Base-by-base conservation (phyloP, 2,113 vertebrate genomes). In the Romanogobio albipinnatus region DNA sequence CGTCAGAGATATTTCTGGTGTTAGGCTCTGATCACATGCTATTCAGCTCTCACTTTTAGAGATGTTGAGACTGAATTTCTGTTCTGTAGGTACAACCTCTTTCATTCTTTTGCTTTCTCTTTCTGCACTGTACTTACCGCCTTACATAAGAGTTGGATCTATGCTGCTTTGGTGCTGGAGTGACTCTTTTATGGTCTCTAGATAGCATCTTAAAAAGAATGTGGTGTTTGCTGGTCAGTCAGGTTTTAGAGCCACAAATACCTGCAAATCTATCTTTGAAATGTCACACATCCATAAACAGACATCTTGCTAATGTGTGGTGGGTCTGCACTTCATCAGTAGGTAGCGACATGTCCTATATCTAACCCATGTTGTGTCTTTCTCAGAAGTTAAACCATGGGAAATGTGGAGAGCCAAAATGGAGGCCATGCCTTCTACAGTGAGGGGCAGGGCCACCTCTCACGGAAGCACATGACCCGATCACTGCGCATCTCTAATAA, bases 341-440 rank as follows among this genome's bases (percentile, higher is more conserved):
- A 66, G 11, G 26, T 43, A 43, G 5, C 22, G 47, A 51, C 17
- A 39, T 53, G 43, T 62, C 62, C n/a, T 76, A 29, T 80, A 39
- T 36, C 6, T 49, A n/a, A 73, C 22, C 33, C 4, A 74, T 58
- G 53, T 56, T 49, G 45, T 82, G n/a, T 9, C 0, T 0, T 33
- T 61, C 83, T 9, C 91, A 97, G 96, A 94, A 88, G 81, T 85
- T 95, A 92, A 95, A 89, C 93, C 94, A 99, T 99, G 98, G 98
- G 98, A 87, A 99, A 99, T 43, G 95, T 96, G 43, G 98, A 99
- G 93, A 99, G 97, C 89, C 98, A 98, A 88, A 96, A 96, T 84
- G 96, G 96, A 86, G 97, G 97, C 90, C 95, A 95, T 0, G 92
- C 94, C 81, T 95, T 96, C 90, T 95, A 96, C 0, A 93, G 95